phyloP scores from a whole-genome alignment of 2,888 invertebrate species.

The Nemotelus pantherinus region DNA sequence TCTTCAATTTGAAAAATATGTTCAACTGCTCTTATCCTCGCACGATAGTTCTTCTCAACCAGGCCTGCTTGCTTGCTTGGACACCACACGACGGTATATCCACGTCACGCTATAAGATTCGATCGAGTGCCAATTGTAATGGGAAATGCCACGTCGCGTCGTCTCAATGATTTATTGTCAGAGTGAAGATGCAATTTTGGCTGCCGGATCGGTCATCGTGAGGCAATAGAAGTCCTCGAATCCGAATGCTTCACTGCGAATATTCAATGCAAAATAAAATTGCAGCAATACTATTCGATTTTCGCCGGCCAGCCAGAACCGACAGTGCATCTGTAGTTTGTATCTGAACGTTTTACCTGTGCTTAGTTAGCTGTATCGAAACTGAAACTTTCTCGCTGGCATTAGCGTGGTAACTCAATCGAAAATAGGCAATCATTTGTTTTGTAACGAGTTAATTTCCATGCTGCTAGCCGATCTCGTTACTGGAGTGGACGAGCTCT shows the following conservation, averaged over 20 bases:
- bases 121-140: constrained; percentile 3
- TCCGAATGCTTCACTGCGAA: too few relatives aligned
- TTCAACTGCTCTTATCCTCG: too few relatives aligned
- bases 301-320: too few relatives aligned
- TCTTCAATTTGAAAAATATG: too few relatives aligned
- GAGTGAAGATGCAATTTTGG: not conserved
- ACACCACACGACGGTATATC: too few relatives aligned
- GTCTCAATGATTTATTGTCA: constrained; percentile 14
- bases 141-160: constrained; percentile 8
- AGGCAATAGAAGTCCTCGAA: too few relatives aligned
- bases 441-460: constrained; percentile 20
- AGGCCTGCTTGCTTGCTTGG: too few relatives aligned
- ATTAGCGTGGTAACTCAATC: not conserved
- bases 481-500: not conserved
- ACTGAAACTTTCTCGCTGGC: not conserved
- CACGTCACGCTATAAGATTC: not conserved
- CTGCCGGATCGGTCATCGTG: too few relatives aligned
- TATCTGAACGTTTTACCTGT: not conserved
- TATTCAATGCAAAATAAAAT: too few relatives aligned
- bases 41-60: too few relatives aligned
- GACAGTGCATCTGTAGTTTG: not conserved
- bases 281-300: too few relatives aligned
- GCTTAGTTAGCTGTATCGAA: not conserved
- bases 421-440: not conserved
- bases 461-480: not conserved